Conservation (phyloP, 2,888 invertebrate species). For the Athalia rosae region DNA sequence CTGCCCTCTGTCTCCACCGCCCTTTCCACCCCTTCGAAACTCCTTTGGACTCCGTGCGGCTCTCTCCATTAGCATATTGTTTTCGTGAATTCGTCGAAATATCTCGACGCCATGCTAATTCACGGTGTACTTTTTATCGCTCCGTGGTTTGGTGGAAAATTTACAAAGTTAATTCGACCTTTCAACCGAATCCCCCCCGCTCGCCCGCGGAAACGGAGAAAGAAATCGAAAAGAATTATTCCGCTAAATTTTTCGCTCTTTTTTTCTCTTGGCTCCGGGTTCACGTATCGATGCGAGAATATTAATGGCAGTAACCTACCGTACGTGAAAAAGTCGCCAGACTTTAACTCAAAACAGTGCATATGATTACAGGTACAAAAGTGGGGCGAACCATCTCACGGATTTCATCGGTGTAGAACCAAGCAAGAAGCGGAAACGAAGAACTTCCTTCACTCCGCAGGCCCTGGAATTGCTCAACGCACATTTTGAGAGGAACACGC, state of each 20-base stretch:
- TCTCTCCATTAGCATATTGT: constrained; percentile 72
- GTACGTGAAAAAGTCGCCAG: constrained; percentile 57
- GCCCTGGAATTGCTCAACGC: constrained; percentile 95
- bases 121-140: constrained; percentile 62
- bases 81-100: constrained; percentile 71
- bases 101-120: constrained; percentile 69
- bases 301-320: not conserved
- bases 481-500: constrained; percentile 97
- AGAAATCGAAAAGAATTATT: too few species aligned
- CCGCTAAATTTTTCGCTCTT: too few species aligned
- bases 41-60: constrained; percentile 53
- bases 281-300: too few species aligned
- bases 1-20: constrained; percentile 39
- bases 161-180: not conserved
- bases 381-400: constrained; percentile 94
- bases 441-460: constrained; percentile 98
- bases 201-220: too few species aligned
- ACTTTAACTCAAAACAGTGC: constrained; percentile 70
- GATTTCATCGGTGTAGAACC: constrained; percentile 98
- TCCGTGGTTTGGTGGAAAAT: constrained; percentile 42
- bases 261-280: too few species aligned
- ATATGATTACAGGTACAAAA: constrained; percentile 86
- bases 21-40: constrained; percentile 40
- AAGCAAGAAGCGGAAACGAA: constrained; percentile 95
- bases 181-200: not conserved